A percentile compares a stretch with the other conserved stretches of the same genome.
Conservation (phyloP, 2,797 vertebrate species). For the Xiphorhynchus erythropygius region DNA sequence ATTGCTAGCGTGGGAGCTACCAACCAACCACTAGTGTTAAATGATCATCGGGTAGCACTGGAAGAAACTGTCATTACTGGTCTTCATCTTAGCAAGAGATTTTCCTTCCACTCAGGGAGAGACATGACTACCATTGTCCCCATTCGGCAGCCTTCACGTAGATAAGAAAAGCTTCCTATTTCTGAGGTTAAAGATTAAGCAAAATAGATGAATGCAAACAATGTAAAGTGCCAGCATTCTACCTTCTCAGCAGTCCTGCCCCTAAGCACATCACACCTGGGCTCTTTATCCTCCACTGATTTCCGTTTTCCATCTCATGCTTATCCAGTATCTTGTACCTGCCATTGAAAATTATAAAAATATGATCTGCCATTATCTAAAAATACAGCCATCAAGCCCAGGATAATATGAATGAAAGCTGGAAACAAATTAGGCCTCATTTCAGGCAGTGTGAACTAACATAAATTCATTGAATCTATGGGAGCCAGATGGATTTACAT, state of each 20-base stretch:
- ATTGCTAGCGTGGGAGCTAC: neutral
- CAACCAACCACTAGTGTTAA: neutral
- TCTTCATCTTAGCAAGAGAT: neutral
- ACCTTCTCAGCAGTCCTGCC: neutral
- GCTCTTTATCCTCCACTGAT: neutral
- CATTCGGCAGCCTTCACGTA: neutral
- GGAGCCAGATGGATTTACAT: slow-evolving; percentile 43
- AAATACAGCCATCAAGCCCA: neutral
- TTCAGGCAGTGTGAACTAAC: slow-evolving; percentile 9
- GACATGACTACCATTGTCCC: neutral
- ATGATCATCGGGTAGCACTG: neutral
- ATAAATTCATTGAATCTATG: neutral
- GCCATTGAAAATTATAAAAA: neutral
- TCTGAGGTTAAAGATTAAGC: neutral
- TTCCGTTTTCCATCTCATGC: neutral
- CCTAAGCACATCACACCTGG: neutral
- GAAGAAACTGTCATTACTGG: neutral
- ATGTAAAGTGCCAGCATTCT: neutral
- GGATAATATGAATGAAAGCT: slow-evolving; percentile 20
- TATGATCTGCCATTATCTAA: neutral
- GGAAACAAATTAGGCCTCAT: slow-evolving; percentile 6
- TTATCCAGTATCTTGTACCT: neutral
- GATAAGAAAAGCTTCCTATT: neutral
- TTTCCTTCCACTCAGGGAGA: neutral
- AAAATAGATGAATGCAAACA: neutral